phyloP scores from a whole-genome alignment of 1,140 invertebrate species.

The Neuroterus valhalla region DNA sequence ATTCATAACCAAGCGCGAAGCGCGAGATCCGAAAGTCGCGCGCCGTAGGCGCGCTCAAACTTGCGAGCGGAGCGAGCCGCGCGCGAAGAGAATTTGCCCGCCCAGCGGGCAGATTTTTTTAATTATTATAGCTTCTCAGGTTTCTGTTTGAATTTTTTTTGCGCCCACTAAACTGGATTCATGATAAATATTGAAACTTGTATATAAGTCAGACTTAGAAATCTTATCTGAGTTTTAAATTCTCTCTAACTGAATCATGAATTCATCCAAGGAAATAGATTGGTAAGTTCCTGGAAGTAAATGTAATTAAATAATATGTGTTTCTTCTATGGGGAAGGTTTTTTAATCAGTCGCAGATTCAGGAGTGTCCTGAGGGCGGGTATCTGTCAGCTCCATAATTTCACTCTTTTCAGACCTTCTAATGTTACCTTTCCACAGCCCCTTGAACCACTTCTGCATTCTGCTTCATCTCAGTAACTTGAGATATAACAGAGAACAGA shows the following conservation, averaged over 20 bases:
- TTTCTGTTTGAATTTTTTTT: too few species aligned
- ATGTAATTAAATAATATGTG: not conserved
- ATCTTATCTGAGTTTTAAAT: not conserved
- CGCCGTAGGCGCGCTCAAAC: too few species aligned
- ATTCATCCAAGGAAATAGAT: too few species aligned
- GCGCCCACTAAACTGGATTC: not conserved
- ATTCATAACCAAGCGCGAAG: too few species aligned
- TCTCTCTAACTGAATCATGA: not conserved
- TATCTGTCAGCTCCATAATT: slow-evolving; percentile 1
- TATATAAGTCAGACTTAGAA: too few species aligned
- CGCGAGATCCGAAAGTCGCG: too few species aligned
- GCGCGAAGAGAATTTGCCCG: too few species aligned
- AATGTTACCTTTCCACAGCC: not conserved
- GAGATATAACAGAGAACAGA: slow-evolving; percentile 37
- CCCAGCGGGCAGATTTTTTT: too few species aligned
- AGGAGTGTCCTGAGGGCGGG: not conserved
- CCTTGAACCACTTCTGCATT: slow-evolving; percentile 35
- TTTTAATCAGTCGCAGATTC: too few species aligned
- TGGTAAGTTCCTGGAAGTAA: too few species aligned
- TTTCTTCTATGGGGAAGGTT: not conserved
- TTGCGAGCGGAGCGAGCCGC: too few species aligned
- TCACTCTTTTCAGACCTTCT: not conserved
- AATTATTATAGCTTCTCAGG: too few species aligned
- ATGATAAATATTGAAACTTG: slow-evolving; percentile 5
- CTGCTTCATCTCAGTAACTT: slow-evolving; percentile 36